phyloP scores from a whole-genome alignment of 1,140 invertebrate genomes.

The Chelonus insularis region DNA sequence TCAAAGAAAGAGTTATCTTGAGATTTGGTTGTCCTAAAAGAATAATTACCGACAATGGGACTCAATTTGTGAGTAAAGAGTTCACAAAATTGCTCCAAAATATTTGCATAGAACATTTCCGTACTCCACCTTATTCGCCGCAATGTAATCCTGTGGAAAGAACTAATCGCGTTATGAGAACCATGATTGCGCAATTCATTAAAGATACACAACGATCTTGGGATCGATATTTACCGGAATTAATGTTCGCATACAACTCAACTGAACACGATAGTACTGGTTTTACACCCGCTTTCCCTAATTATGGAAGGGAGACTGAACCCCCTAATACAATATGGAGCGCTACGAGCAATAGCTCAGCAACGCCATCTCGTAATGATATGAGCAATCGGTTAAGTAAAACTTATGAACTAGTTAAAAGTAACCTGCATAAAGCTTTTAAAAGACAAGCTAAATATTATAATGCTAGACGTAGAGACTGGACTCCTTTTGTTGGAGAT shows the following conservation, averaged over 20 bases:
- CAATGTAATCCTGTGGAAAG: slow-evolving; percentile 26
- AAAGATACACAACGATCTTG: slow-evolving; percentile 41
- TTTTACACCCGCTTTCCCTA: slow-evolving; percentile 7
- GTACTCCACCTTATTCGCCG: slow-evolving; percentile 19
- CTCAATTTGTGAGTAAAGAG: background rate
- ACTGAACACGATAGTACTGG: background rate
- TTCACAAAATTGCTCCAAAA: background rate
- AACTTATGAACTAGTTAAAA: background rate
- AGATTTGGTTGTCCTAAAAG: background rate
- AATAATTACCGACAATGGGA: background rate
- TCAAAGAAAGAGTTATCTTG: background rate
- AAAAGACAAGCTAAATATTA: background rate
- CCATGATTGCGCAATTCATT: slow-evolving; percentile 35
- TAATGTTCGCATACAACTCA: slow-evolving; percentile 39
- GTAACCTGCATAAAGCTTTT: background rate
- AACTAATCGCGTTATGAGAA: slow-evolving; percentile 17
- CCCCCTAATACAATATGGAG: too few relatives aligned
- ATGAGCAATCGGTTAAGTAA: background rate
- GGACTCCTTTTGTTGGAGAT: background rate
- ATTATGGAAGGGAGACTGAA: slow-evolving; percentile 9
- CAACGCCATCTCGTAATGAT: background rate
- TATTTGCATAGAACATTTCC: slow-evolving; percentile 1
- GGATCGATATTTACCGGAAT: slow-evolving; percentile 41
- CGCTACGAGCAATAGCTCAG: background rate
- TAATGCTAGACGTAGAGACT: background rate